Evolutionary conservation across 2,797 vertebrate genomes (phyloP).

Genomic region (Bovichtus diacanthus): DNA sequence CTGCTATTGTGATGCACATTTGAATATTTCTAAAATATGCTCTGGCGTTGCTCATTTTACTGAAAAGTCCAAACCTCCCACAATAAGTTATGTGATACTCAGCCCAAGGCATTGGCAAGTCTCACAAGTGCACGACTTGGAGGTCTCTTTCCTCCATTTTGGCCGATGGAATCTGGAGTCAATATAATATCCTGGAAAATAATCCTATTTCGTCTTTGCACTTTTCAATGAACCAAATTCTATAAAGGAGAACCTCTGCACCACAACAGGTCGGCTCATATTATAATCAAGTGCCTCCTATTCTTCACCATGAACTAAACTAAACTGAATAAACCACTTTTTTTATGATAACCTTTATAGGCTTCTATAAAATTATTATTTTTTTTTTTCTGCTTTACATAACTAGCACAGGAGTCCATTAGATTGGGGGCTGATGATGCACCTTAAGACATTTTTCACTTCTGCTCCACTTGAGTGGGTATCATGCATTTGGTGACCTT

Average conservation of each 20-base stretch:
- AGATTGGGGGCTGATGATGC: neutral
- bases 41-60: conserved; percentile 42
- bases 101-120: conserved; percentile 23
- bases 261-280: conserved; percentile 1
- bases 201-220: neutral
- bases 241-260: conserved; percentile 9
- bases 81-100: conserved; percentile 27
- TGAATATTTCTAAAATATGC: conserved; percentile 45
- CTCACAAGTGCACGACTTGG: neutral
- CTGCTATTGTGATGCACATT: conserved; percentile 36
- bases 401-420: conserved; percentile 2
- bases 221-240: conserved; percentile 5
- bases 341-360: neutral
- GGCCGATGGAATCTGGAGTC: conserved; percentile 29
- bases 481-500: conserved; percentile 11
- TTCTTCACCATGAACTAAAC: conserved; percentile 11
- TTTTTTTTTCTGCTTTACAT: conserved; percentile 15
- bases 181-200: conserved; percentile 33
- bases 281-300: conserved; percentile 28
- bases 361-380: conserved; percentile 4
- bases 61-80: conserved; percentile 37
- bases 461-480: neutral
- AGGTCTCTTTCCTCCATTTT: conserved; percentile 23
- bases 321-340: conserved; percentile 14
- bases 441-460: conserved; percentile 3